A percentile compares a stretch with the other conserved stretches of the same genome.
Evolutionary conservation across 2,113 vertebrate genomes (phyloP).

Genomic region (Malurus cyaneus): DNA sequence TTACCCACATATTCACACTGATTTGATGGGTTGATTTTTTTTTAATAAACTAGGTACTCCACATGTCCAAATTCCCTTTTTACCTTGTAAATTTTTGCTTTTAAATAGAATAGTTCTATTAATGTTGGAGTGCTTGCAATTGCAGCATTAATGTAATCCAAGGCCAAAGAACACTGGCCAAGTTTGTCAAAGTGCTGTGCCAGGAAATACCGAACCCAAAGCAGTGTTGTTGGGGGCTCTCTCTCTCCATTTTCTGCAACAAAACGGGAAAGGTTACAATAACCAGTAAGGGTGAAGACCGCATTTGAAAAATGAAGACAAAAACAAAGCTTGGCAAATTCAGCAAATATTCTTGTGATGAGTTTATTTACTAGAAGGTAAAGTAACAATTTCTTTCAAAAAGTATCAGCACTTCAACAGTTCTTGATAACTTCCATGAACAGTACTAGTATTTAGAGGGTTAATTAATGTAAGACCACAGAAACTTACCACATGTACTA

Average conservation of each 20-base stretch:
- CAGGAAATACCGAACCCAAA: conserved; percentile 82
- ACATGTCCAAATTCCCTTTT: neutral
- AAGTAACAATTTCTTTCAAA: neutral
- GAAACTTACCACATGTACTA: conserved; percentile 73
- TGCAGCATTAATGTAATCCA: conserved; percentile 81
- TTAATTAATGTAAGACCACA: neutral
- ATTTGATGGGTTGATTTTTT: neutral
- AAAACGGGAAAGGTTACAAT: conserved; percentile 27
- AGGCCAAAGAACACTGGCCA: conserved; percentile 78
- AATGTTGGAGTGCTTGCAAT: conserved; percentile 80
- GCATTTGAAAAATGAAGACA: neutral
- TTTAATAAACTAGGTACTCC: neutral
- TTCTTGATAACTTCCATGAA: neutral
- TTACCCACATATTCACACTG: neutral
- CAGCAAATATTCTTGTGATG: neutral
- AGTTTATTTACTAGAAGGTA: neutral
- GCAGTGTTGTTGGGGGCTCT: conserved; percentile 78
- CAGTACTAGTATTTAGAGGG: neutral
- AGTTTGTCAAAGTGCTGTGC: conserved; percentile 84
- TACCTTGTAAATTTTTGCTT: conserved; percentile 86
- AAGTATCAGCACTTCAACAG: neutral
- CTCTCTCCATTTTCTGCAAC: conserved; percentile 78
- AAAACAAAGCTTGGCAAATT: neutral
- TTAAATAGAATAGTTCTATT: conserved; percentile 82
- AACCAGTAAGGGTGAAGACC: neutral